phyloP scores from a whole-genome alignment of 1,140 invertebrate genomes.

The Phocides pigmalion region DNA sequence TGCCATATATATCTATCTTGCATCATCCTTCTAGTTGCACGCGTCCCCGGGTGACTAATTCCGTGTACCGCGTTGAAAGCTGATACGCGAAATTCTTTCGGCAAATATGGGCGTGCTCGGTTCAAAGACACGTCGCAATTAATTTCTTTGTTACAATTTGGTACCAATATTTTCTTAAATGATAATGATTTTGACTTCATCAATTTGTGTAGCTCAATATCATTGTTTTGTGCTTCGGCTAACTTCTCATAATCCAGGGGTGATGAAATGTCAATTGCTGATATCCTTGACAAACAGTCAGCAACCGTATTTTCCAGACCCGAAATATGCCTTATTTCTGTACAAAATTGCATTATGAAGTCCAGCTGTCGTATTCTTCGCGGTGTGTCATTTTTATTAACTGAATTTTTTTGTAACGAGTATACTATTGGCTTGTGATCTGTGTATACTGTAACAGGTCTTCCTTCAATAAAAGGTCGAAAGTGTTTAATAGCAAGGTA shows the following conservation, averaged over 20 bases:
- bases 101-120: neutral
- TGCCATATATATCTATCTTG: neutral
- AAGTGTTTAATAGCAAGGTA: neutral
- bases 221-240: too few relatives aligned
- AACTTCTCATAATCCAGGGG: too few relatives aligned
- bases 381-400: neutral
- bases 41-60: neutral
- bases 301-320: neutral
- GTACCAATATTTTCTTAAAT: neutral
- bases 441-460: neutral
- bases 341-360: neutral
- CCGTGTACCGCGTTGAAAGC: neutral
- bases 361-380: neutral
- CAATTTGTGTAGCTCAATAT: too few relatives aligned
- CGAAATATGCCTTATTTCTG: neutral
- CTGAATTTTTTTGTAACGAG: neutral
- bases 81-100: neutral
- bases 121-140: neutral
- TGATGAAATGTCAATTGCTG: neutral
- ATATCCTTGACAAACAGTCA: neutral
- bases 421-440: neutral
- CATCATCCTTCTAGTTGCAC: neutral
- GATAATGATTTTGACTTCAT: too few relatives aligned
- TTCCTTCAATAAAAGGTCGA: neutral
- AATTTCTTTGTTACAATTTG: neutral